Evolutionary conservation across 2,797 vertebrate species (phyloP), one percentile per base, ranked within the genome.

Genomic region (Menidia menidia): DNA sequence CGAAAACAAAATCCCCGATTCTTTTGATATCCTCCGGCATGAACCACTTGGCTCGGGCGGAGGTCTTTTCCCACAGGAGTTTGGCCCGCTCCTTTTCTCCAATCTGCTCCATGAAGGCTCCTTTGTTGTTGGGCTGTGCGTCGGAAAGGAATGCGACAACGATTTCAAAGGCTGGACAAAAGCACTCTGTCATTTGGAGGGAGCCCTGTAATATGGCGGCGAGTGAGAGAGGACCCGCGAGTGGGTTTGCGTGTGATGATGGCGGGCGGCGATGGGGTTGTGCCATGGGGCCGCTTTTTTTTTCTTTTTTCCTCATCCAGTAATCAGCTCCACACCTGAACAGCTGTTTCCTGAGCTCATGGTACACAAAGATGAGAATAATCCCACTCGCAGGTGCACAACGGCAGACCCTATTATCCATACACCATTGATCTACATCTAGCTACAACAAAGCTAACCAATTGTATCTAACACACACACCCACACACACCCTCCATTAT

Each of bases 131-230:
- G 91, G 90, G 88, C 91, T 91, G 79, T 81, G 91, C 90, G 84
- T 93, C 63, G 87, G 93, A 94, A 92, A 94, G 93, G 94, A 95
- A 95, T 94, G 93, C 92, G 92, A 93, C 91, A 80, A 88, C 84
- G 88, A 91, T 93, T 93, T 92, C 89, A 94, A 92, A 92, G 88
- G 87, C 73, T 75, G 90, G 89, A 94, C 93, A 94, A 94, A 94
- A 93, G 91, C 92, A 90, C 92, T 94, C 93, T 94, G 92, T 95
- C 91, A 94, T 94, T 94, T 93, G 80, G 88, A 86, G 84, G 83
- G 85, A 91, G 90, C 92, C 92, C 93, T 95, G 89, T 93, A 94
- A 94, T 94, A 93, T 83, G 90, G 87, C 80, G 78, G 82, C 53
- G 76, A 78, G 87, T 11, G 56, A 73, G 76, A 51, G 72, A 53